A percentile compares a stretch with the other conserved stretches of the same genome.
These are phyloP conservation scores for Haemorhous mexicanus DNA, from an alignment of 2,113 vertebrate species.

Conservation along the genomic window DNA sequence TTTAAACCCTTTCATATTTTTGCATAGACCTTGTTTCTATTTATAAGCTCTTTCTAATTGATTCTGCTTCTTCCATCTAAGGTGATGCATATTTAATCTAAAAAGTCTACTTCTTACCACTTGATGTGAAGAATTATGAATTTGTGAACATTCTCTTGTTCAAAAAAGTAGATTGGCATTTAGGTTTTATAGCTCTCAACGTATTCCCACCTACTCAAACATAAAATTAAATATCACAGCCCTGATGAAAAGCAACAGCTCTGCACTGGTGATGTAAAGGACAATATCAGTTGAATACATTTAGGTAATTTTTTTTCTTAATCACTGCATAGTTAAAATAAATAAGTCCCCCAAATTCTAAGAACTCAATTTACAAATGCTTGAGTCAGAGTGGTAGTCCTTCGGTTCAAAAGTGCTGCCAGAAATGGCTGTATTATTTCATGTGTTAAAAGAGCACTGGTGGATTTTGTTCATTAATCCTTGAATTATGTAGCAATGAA, in stretches of 20 bases:
- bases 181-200: conserved; percentile 26
- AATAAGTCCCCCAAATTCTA: not conserved
- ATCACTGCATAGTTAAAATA: not conserved
- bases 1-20: not conserved
- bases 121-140: not conserved
- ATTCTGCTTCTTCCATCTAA: not conserved
- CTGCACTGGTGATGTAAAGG: conserved; percentile 1
- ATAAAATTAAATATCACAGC: conserved; percentile 54
- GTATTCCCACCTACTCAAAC: conserved; percentile 53
- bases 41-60: not conserved
- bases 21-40: not conserved
- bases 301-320: not conserved
- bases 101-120: not conserved
- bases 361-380: not conserved
- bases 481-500: not conserved
- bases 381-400: not conserved
- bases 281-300: not conserved
- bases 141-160: conserved; percentile 45
- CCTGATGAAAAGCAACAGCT: conserved; percentile 48
- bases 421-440: not conserved
- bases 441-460: not conserved
- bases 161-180: conserved; percentile 52
- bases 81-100: conserved; percentile 12
- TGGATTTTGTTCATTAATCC: not conserved
- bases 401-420: not conserved